phyloP scores from a whole-genome alignment of 2,888 invertebrate genomes.

The Drosophila yooni region DNA sequence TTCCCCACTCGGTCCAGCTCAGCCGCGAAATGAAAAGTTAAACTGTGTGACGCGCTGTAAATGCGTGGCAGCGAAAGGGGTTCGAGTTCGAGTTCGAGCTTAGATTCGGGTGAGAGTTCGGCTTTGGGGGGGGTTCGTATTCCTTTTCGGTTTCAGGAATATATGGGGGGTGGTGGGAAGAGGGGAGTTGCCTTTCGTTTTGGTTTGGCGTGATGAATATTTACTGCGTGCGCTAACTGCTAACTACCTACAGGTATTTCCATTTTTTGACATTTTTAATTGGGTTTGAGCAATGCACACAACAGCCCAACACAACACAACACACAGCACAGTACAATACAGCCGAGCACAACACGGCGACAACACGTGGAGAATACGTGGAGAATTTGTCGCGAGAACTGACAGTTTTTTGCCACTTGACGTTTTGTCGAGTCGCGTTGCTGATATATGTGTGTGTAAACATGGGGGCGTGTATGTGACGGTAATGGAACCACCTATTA shows the following conservation, averaged over 20 bases:
- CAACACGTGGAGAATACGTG: constrained; percentile 10
- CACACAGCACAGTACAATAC: constrained; percentile 5
- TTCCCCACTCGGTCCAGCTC: constrained; percentile 35
- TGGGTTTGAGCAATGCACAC: constrained; percentile 74
- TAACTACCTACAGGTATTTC: constrained; percentile 81
- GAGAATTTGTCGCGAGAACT: constrained; percentile 32
- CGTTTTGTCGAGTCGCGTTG: constrained; percentile 6
- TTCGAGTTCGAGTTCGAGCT: background rate
- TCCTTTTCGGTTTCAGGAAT: constrained; percentile 22
- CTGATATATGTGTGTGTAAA: background rate
- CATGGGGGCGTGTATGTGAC: background rate
- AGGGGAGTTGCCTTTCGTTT: constrained; percentile 7
- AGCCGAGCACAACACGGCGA: background rate
- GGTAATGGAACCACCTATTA: constrained; percentile 38
- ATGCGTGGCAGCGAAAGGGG: constrained; percentile 36
- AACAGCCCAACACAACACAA: constrained; percentile 11
- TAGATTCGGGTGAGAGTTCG: background rate
- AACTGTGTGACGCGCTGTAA: constrained; percentile 74
- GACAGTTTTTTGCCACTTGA: constrained; percentile 58
- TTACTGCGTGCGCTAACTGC: constrained; percentile 80
- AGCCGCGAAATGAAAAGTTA: constrained; percentile 76
- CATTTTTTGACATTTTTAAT: constrained; percentile 79
- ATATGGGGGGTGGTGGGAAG: background rate
- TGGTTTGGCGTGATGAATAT: constrained; percentile 80
- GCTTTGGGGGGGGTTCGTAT: background rate